phyloP scores from a whole-genome alignment of 2,113 vertebrate species.

The Aythya baeri region DNA sequence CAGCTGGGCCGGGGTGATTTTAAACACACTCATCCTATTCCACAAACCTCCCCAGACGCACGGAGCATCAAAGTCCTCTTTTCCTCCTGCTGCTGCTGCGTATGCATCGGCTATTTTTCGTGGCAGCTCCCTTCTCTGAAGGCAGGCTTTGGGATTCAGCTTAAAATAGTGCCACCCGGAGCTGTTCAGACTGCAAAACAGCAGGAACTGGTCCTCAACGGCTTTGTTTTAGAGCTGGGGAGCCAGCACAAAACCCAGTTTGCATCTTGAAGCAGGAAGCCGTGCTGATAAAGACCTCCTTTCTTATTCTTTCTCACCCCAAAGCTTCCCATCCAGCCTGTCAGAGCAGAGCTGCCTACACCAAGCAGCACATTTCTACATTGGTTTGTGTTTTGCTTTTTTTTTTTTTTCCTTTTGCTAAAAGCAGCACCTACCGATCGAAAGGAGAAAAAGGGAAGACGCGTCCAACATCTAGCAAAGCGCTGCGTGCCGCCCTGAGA shows the following conservation, averaged over 20 bases:
- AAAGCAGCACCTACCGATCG: neutral
- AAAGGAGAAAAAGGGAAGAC: accelerated
- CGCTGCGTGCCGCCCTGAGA: accelerated
- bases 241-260: too few relatives aligned
- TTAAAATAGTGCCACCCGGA: neutral
- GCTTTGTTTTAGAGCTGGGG: accelerated
- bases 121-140: neutral
- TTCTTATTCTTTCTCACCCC: too few relatives aligned
- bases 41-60: neutral
- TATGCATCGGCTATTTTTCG: accelerated
- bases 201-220: neutral
- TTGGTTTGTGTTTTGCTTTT: neutral
- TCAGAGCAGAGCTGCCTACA: accelerated
- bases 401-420: neutral
- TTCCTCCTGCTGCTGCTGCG: neutral
- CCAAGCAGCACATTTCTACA: neutral
- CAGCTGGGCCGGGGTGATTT: accelerated
- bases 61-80: accelerated
- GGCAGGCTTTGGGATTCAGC: neutral
- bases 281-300: neutral
- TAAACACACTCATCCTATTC: accelerated
- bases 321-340: neutral
- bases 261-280: neutral
- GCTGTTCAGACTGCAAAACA: accelerated
- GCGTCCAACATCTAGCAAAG: accelerated